These are phyloP conservation scores for Drosophila buzzatii DNA, from an alignment of 2,888 invertebrate species.

Conservation along the genomic window DNA sequence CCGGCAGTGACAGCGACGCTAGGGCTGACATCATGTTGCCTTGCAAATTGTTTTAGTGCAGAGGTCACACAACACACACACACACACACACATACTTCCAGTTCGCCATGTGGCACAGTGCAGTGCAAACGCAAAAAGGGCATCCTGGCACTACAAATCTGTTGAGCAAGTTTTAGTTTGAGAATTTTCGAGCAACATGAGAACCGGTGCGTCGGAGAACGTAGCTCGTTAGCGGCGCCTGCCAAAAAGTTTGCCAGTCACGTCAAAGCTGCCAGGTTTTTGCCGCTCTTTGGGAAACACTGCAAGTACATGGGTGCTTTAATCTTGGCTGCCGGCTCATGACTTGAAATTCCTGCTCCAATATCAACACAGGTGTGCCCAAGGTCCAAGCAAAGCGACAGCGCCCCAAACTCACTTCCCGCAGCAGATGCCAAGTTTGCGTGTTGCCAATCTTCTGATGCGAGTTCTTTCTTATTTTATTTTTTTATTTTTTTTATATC, in stretches of 20 bases:
- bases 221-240: conserved; percentile 74
- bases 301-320: conserved; percentile 65
- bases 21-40: conserved; percentile 77
- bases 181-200: conserved; percentile 73
- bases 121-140: conserved; percentile 74
- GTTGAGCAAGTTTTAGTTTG: conserved; percentile 76
- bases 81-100: conserved; percentile 13
- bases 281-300: conserved; percentile 24
- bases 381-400: conserved; percentile 55
- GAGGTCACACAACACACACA: conserved; percentile 71
- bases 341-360: conserved; percentile 71
- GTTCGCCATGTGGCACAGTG: conserved; percentile 70
- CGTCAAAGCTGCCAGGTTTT: conserved; percentile 75
- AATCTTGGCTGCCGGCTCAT: conserved; percentile 67
- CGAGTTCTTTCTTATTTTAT: conserved; percentile 12
- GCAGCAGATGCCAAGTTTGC: conserved; percentile 77
- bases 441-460: conserved; percentile 52
- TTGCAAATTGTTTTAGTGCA: conserved; percentile 79
- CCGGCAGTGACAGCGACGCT: conserved; percentile 48
- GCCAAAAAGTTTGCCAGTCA: conserved; percentile 80
- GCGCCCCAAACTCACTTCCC: conserved; percentile 26
- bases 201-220: conserved; percentile 42
- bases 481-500: conserved; percentile 13
- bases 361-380: conserved; percentile 72
- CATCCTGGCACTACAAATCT: conserved; percentile 66